These are phyloP conservation scores for Silurus aristotelis DNA, from an alignment of 2,797 vertebrate species.

Conservation along the genomic window DNA sequence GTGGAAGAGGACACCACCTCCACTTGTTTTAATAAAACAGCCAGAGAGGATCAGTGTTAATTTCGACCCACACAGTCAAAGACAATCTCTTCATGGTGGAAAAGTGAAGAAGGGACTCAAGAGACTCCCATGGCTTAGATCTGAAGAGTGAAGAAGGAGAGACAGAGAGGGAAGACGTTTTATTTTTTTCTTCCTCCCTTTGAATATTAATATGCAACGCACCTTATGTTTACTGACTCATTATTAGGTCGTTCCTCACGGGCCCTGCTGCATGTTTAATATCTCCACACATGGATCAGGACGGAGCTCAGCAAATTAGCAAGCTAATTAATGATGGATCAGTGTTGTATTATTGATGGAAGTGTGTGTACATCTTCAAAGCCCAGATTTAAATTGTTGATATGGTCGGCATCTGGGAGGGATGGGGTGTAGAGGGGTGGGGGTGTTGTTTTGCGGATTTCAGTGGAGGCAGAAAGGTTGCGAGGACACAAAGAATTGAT, in stretches of 20 bases:
- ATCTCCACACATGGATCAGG: slow-evolving; percentile 56
- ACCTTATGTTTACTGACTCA: slow-evolving; percentile 53
- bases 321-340: slow-evolving; percentile 42
- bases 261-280: slow-evolving; percentile 60
- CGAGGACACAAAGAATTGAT: neutral
- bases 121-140: slow-evolving; percentile 30
- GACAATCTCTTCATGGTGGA: slow-evolving; percentile 6
- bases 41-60: slow-evolving; percentile 50
- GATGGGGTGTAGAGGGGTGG: neutral
- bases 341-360: slow-evolving; percentile 44
- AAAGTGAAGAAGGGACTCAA: slow-evolving; percentile 18
- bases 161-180: slow-evolving; percentile 53
- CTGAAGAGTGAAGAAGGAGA: slow-evolving; percentile 34
- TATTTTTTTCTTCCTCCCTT: slow-evolving; percentile 37
- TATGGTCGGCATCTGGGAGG: slow-evolving; percentile 1
- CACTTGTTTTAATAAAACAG: slow-evolving; percentile 50
- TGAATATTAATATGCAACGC: slow-evolving; percentile 60
- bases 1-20: slow-evolving; percentile 56
- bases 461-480: slow-evolving; percentile 47
- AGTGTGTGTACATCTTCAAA: slow-evolving; percentile 57
- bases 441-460: neutral
- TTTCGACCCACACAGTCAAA: slow-evolving; percentile 64
- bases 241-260: slow-evolving; percentile 55
- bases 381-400: slow-evolving; percentile 36
- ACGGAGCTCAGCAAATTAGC: slow-evolving; percentile 14